Conservation (phyloP, 2,113 vertebrate species). For the Rhadina sibilatrix region DNA sequence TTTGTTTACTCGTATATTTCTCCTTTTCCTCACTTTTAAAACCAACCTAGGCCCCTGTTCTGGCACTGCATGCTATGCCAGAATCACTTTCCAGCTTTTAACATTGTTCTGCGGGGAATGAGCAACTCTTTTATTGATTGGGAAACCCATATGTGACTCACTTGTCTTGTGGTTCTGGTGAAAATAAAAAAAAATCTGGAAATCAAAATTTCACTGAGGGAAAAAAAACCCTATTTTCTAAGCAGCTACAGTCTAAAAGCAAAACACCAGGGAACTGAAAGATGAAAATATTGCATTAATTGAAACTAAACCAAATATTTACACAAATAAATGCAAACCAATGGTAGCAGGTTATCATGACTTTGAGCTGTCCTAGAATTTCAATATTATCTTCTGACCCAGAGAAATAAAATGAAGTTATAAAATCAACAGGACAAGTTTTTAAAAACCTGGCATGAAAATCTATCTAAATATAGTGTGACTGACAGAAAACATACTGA, state of each 20-base stretch:
- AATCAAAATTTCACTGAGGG: not conserved
- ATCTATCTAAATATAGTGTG: slow-evolving; percentile 31
- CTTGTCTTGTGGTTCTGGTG: not conserved
- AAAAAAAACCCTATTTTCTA: not conserved
- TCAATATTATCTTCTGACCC: not conserved
- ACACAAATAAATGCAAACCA: not conserved
- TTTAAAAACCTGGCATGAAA: slow-evolving; percentile 44
- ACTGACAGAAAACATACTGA: slow-evolving; percentile 58
- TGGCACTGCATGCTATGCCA: fast-evolving
- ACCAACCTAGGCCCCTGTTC: not conserved
- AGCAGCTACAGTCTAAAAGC: not conserved
- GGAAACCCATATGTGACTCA: not conserved
- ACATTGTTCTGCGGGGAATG: fast-evolving
- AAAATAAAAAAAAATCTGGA: not conserved
- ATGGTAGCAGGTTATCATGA: not conserved
- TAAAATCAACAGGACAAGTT: slow-evolving; percentile 17
- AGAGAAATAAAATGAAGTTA: not conserved
- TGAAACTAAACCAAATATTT: not conserved
- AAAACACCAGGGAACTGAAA: not conserved
- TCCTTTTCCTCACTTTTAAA: not conserved
- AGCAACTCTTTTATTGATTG: not conserved
- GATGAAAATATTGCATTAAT: not conserved
- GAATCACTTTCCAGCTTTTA: not conserved
- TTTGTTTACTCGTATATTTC: not conserved
- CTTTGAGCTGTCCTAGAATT: not conserved